Evolutionary conservation across 2,113 vertebrate species (phyloP).

Genomic region (Gallinago undulata): DNA sequence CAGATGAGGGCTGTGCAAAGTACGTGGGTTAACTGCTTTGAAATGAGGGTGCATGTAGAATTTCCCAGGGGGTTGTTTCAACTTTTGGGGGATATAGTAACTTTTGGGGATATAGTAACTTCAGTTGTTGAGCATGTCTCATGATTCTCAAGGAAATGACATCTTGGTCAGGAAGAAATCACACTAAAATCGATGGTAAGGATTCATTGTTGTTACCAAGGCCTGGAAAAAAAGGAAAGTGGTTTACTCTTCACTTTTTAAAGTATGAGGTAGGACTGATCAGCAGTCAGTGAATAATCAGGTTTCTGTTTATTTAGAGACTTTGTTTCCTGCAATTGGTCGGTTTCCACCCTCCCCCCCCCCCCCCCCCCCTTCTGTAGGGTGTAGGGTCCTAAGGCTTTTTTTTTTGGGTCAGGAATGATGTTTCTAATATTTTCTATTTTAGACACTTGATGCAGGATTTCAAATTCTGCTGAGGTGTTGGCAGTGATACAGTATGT

Average conservation of each 20-base stretch:
- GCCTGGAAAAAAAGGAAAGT: background rate
- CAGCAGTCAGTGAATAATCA: background rate
- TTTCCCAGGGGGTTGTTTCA: background rate
- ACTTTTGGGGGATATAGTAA: rapidly evolving
- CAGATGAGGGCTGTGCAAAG: background rate
- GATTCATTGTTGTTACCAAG: background rate
- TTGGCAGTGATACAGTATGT: background rate
- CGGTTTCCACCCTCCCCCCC: background rate
- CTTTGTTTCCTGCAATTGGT: background rate
- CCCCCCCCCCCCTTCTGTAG: background rate
- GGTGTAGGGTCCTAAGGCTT: background rate
- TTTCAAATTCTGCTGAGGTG: background rate
- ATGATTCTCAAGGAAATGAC: background rate
- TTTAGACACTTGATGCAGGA: background rate
- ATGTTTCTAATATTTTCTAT: background rate
- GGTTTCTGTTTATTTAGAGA: background rate
- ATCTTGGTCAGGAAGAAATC: background rate
- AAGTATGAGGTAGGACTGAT: background rate
- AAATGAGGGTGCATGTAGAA: rapidly evolving
- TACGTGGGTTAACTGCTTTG: background rate
- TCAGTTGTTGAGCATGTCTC: background rate
- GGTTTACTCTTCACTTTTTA: background rate
- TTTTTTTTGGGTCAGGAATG: background rate
- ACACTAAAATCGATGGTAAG: background rate
- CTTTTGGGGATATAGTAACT: background rate